Evolutionary conservation across 2,888 invertebrate genomes (phyloP), one percentile per base, ranked within the genome.

Genomic region (Ypsolopha scabrella): DNA sequence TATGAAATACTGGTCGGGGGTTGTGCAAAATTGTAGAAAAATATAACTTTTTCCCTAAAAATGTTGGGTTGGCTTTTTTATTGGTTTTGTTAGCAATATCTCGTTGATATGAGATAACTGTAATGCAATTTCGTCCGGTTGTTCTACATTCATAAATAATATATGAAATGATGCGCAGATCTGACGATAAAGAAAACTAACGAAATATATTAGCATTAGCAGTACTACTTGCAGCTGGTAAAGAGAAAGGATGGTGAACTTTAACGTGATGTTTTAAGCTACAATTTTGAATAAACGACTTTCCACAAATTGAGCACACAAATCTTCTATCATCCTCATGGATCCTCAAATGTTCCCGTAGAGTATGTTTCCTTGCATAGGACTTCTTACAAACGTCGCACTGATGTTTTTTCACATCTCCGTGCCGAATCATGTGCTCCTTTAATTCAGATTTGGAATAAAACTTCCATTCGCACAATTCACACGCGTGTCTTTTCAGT

Each of bases 391-490:
- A 89, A 0, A 88, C 57, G 1, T 62, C 69, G 53, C 89, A 89
- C 41, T 83, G 75, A 46, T 77, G 83, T 52, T 83, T 87, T 6
- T 82, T 72, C 52, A 88, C 88, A 0, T 88, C 88, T 0, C 79
- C 80, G 41, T 89, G 88, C 7, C 80, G 75, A 0, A 88, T 58
- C 85, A 87, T 88, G 44, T 89, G 89, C 10, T 85, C 81, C 39
- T 85, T 87, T n/a, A 89, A 66, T 51, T 88, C 87, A 0, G 85
- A 83, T 35, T 81, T 86, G 0, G 87, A 86, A 56, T 87, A 88
- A 58, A 88, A 88, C 51, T 82, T 80, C 74, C 87, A 88, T 8
- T 87, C 88, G 46, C 88, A 89, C 0, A 85, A 64, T 9, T 79
- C 72, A 51, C 88, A 89, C 0, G 78, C 64, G 43, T 80, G 79